A percentile compares a stretch with the other conserved stretches of the same genome.
Conservation (phyloP, 35 echinoderm and acorn worm species). For the Holothuria glaberrima region DNA sequence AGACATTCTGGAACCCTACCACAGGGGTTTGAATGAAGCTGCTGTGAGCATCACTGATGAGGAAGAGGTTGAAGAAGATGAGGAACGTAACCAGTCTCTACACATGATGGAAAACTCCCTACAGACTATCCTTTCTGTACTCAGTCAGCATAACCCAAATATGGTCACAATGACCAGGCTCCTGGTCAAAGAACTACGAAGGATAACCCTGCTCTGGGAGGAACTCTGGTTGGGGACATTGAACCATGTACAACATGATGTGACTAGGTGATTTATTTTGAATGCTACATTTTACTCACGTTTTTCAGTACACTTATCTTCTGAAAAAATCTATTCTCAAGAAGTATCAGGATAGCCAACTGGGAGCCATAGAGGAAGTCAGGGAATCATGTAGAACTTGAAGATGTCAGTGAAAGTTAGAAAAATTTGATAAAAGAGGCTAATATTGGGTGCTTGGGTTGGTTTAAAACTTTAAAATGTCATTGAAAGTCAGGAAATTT, state of each 20-base stretch:
- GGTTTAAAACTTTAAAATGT: too few species aligned
- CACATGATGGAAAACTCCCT: conserved; percentile 89
- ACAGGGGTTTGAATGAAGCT: not conserved
- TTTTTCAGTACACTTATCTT: too few species aligned
- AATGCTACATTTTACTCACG: too few species aligned
- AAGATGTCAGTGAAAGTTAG: too few species aligned
- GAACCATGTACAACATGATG: conserved; percentile 87
- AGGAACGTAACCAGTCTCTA: conserved; percentile 79
- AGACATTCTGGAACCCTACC: conserved; percentile 38
- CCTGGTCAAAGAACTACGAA: conserved; percentile 84
- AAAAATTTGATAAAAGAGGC: too few species aligned
- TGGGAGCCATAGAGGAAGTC: too few species aligned
- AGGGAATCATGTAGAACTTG: too few species aligned
- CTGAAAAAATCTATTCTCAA: too few species aligned
- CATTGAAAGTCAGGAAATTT: too few species aligned
- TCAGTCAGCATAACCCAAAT: conserved; percentile 77
- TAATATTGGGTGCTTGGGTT: too few species aligned
- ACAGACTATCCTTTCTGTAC: conserved; percentile 69
- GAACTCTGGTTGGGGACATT: conserved; percentile 95
- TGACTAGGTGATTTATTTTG: conserved; percentile 68
- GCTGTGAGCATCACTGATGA: conserved; percentile 41
- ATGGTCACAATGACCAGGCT: conserved; percentile 79
- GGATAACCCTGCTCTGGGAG: conserved; percentile 95
- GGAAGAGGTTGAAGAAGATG: conserved; percentile 65
- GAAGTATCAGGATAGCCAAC: too few species aligned